Evolutionary conservation across 2,888 invertebrate genomes (phyloP).

Genomic region (Parochlus steinenii): DNA sequence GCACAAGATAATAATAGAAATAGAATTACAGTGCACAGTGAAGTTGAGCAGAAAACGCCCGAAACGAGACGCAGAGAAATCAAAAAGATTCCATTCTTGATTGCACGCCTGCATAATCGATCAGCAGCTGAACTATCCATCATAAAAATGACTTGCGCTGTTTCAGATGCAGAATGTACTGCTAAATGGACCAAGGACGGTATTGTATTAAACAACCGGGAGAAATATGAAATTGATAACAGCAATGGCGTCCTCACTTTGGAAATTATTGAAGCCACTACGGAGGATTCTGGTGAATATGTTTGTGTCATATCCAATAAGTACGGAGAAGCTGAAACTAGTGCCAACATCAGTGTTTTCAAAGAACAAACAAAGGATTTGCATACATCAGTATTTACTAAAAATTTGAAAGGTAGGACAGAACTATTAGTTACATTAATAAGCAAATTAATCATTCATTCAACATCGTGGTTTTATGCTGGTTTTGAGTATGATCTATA

Average conservation of each 20-base stretch:
- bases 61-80: slow-evolving; percentile 28
- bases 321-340: slow-evolving; percentile 29
- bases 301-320: slow-evolving; percentile 34
- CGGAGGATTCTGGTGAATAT: slow-evolving; percentile 47
- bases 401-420: slow-evolving; percentile 30
- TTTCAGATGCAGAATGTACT: slow-evolving; percentile 52
- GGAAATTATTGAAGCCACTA: slow-evolving; percentile 39
- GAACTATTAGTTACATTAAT: no score
- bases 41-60: slow-evolving; percentile 5
- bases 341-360: slow-evolving; percentile 26
- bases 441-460: slow-evolving; percentile 16
- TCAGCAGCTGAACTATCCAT: slow-evolving; percentile 57
- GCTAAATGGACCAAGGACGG: slow-evolving; percentile 63
- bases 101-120: slow-evolving; percentile 56
- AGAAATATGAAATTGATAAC: slow-evolving; percentile 10
- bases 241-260: slow-evolving; percentile 36
- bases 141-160: slow-evolving; percentile 59
- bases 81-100: slow-evolving; percentile 56
- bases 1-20: no score
- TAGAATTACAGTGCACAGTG: no score
- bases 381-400: slow-evolving; percentile 29
- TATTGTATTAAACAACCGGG: slow-evolving; percentile 22
- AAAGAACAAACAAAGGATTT: slow-evolving; percentile 25
- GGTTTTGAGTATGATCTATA: no score
- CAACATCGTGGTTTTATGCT: neutral